Conservation (phyloP, 2,888 invertebrate genomes). For the Gryllus longicercus region DNA sequence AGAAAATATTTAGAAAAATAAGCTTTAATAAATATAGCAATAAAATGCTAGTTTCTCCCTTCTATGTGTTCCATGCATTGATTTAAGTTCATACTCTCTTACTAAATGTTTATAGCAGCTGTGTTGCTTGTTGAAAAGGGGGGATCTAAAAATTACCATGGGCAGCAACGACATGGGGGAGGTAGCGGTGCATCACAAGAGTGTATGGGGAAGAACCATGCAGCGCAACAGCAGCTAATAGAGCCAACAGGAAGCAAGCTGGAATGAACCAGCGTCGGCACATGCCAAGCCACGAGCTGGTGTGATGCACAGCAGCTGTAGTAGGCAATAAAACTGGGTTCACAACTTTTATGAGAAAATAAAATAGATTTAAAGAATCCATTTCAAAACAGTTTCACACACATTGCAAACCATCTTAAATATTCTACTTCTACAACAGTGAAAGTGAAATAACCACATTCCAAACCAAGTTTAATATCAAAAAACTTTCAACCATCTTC, state of each 20-base stretch:
- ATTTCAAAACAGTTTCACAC: no score
- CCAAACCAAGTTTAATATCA: no score
- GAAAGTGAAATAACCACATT: no score
- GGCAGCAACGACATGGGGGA: slow-evolving; percentile 29
- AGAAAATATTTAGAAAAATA: neutral
- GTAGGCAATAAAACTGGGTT: slow-evolving; percentile 1
- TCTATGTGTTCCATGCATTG: neutral
- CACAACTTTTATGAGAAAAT: no score
- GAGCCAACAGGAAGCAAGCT: slow-evolving; percentile 35
- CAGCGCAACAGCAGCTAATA: slow-evolving; percentile 32
- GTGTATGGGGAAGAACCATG: slow-evolving; percentile 32
- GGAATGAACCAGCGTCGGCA: slow-evolving; percentile 32
- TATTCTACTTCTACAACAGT: no score
- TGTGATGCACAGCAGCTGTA: slow-evolving; percentile 5
- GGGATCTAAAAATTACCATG: slow-evolving; percentile 26
- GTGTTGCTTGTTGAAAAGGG: slow-evolving; percentile 11
- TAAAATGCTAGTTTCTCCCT: slow-evolving; percentile 6
- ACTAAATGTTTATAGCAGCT: slow-evolving; percentile 20
- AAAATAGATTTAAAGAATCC: no score
- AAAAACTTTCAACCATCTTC: no score
- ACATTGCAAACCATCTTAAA: no score
- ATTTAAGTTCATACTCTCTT: neutral
- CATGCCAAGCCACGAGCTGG: slow-evolving; percentile 27
- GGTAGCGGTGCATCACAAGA: slow-evolving; percentile 28
- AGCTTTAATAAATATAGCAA: neutral